Base-by-base conservation (phyloP, 1,140 invertebrate genomes). In the Sycophila sp. region DNA sequence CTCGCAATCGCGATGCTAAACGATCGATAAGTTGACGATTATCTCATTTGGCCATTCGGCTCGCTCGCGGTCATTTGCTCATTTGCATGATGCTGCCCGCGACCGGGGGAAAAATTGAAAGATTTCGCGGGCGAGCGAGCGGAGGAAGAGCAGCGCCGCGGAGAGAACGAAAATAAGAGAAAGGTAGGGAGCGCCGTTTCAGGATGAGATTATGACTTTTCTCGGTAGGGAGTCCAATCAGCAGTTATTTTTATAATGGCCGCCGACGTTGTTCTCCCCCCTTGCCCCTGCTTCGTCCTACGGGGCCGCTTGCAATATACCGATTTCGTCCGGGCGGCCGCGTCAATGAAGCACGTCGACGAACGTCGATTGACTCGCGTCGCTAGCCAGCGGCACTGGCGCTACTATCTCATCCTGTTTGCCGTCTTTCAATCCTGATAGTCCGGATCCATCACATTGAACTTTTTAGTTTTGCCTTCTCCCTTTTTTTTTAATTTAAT, bases 161-260 rank as follows among this genome's bases (percentile, higher is more conserved):
- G 53, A 59, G 58, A 42, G 68, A 26, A 40, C 32, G 36, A 69
- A 28, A 71, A 38, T 53, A 60, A 73, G 69, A 67, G 38, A 58
- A 56, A 71, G 75, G 66, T 49, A 55, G 58, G 69, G 67, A 55
- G 71, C 72, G 71, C 47, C 79, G 80, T 82, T 81, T 82, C 79
- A 83, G 81, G 84, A 84, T 81, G 80, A 81, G 83, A 86, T 86
- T 86, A 86, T 79, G 84, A 86, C 84, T 86, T 86, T 86, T 86
- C 85, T 86, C 79, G 81, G 84, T 86, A 86, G 80, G 80, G 80
- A 82, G 83, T 85, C 80, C 84, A 84, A 85, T 85, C 85, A 84
- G 83, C 81, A 83, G 84, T 86, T 86, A 86, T 86, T 86, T 86
- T 86, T 85, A 83, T 84, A 86, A 86, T 85, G 79, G 78, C 80